These are phyloP conservation scores for Malurus elegans DNA, from an alignment of 2,113 vertebrate genomes.

Conservation along the genomic window DNA sequence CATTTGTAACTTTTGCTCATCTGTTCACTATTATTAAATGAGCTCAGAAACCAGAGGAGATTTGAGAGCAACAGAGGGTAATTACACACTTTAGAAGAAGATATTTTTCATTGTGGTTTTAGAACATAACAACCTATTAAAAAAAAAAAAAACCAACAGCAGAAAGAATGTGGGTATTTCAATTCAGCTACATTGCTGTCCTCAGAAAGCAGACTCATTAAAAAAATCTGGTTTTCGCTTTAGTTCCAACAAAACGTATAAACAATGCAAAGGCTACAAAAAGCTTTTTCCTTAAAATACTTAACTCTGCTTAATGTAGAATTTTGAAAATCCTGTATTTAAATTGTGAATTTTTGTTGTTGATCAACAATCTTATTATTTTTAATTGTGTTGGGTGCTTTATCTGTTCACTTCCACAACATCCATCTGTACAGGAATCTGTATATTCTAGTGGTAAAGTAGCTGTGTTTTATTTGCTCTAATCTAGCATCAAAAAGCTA, in stretches of 20 bases:
- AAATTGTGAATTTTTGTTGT: not conserved
- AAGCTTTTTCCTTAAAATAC: not conserved
- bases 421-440: not conserved
- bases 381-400: not conserved
- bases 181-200: not conserved
- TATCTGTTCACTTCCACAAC: not conserved
- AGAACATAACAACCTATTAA: slow-evolving; percentile 65
- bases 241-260: not conserved
- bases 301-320: not conserved
- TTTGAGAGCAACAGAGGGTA: slow-evolving; percentile 76
- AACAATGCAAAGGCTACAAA: not conserved
- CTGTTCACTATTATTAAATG: slow-evolving; percentile 77
- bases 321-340: not conserved
- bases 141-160: not conserved
- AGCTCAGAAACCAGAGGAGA: slow-evolving; percentile 75
- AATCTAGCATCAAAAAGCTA: not conserved
- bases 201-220: not conserved
- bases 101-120: slow-evolving; percentile 69
- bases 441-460: not conserved
- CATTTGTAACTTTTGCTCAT: slow-evolving; percentile 79
- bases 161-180: slow-evolving; percentile 35
- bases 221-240: not conserved
- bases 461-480: not conserved
- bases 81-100: slow-evolving; percentile 76
- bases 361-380: not conserved